A percentile compares a stretch with the other conserved stretches of the same genome.
These are phyloP conservation scores for Meteorus sp. DNA, from an alignment of 1,140 invertebrate genomes.

Conservation along the genomic window DNA sequence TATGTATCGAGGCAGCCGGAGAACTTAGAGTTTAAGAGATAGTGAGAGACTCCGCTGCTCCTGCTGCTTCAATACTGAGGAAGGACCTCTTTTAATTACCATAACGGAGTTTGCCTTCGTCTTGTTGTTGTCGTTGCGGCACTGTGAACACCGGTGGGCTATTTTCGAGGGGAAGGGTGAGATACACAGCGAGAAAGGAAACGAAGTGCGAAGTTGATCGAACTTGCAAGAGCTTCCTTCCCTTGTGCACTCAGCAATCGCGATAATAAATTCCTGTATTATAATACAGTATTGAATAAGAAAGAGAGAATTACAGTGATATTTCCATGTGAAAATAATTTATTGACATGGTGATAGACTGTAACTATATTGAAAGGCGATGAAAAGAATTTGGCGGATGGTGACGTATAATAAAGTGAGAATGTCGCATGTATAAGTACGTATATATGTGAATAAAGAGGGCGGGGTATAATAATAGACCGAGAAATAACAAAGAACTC, in stretches of 20 bases:
- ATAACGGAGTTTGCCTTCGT: slow-evolving; percentile 15
- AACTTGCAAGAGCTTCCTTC: not conserved
- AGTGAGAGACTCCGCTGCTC: slow-evolving; percentile 1
- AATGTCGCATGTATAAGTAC: no score
- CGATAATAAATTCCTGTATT: no score
- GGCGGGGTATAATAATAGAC: not conserved
- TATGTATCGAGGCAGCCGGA: slow-evolving; percentile 19
- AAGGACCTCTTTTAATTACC: slow-evolving; percentile 32
- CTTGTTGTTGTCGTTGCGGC: not conserved
- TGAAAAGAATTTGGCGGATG: no score
- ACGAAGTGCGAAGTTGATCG: not conserved
- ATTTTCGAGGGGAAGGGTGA: not conserved
- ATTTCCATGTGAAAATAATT: no score
- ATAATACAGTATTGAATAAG: no score
- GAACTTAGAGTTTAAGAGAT: not conserved
- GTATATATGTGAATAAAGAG: slow-evolving; percentile 6
- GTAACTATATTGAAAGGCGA: no score
- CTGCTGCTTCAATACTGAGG: slow-evolving; percentile 27
- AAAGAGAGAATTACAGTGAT: no score
- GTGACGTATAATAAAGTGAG: no score
- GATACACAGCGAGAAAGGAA: slow-evolving; percentile 9
- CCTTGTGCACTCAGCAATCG: no score
- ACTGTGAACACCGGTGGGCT: not conserved
- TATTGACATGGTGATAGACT: no score
- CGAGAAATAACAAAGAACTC: not conserved